Base-by-base conservation (phyloP, 2,888 invertebrate species). In the Maniola hyperantus region DNA sequence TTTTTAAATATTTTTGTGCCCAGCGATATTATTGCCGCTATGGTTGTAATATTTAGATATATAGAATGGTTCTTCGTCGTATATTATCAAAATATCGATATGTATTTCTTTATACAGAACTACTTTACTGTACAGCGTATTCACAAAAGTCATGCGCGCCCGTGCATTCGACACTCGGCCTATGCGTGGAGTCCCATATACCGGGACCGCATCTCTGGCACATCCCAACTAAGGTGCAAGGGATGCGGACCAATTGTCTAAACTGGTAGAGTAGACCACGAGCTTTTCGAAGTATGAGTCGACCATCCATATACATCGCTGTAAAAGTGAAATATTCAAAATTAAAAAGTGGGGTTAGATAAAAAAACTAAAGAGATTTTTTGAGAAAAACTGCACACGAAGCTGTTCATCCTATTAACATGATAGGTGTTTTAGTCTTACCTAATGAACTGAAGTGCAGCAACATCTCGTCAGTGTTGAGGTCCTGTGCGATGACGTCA, bases 271-370 rank as follows among this genome's bases (percentile, higher is more conserved):
- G 93, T 5, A 99, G 92, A 13, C 98, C 98, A 65, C 99, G 94
- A 0, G 98, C 98, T 92, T 99, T 99, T 71, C 97, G 94, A 42
- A 98, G 91, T 66, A 99, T 97, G 18, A 98, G 90, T 53, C 96
- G 95, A 0, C 98, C 98, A 83, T 98, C 98, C 99, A 99, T 99
- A 84, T 98, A 99, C 97, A 98, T 98, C 26, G 99, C 98, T 95
- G 83, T 33, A 42, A 51, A 39, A 39, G 20, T 42, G 33, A 50
- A 39, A 42, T 6, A 6, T 34, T 11, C 8, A 18, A 18, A 18
- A 8, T 46, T 46, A 7, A 1, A 48, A 48, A 2, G n/a, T n/a
- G 18, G 48, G 48, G 15, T 48, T 4, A 39, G 10, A 39, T 39
- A 39, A 39, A 10, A 8, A 15, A 2, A 7, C 2, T 46, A 6